A percentile compares a stretch with the other conserved stretches of the same genome.
Evolutionary conservation across 2,888 invertebrate species (phyloP).

Genomic region (Aromia moschata): DNA sequence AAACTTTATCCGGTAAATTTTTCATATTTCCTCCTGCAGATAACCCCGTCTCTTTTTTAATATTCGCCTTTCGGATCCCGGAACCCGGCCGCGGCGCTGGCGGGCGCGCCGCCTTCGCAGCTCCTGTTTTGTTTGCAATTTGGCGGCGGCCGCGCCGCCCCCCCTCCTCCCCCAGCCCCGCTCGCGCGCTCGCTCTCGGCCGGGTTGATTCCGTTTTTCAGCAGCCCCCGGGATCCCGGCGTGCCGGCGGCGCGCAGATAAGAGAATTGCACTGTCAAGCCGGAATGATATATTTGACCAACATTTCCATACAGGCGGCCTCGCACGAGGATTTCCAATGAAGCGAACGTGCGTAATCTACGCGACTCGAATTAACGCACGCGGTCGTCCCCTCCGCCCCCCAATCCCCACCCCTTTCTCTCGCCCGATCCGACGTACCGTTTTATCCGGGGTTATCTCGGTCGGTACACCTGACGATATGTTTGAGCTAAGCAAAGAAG

Average conservation of each 20-base stretch:
- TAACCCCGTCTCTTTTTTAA: slow-evolving; percentile 43
- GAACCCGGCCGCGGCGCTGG: slow-evolving; percentile 24
- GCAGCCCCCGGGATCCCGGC: slow-evolving; percentile 65
- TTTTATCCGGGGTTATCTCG: slow-evolving; percentile 35
- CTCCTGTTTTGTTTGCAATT: slow-evolving; percentile 62
- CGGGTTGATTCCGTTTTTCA: slow-evolving; percentile 63
- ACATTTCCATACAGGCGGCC: slow-evolving; percentile 78
- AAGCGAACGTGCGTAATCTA: slow-evolving; percentile 69
- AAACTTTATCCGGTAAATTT: slow-evolving; percentile 40
- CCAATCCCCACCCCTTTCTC: too few relatives aligned
- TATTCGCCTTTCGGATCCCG: slow-evolving; percentile 36
- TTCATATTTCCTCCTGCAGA: slow-evolving; percentile 42
- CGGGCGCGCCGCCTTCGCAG: slow-evolving; percentile 37
- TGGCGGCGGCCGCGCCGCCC: slow-evolving; percentile 52
- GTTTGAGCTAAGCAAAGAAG: slow-evolving; percentile 38
- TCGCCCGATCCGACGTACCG: too few relatives aligned
- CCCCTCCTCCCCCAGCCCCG: slow-evolving; percentile 49
- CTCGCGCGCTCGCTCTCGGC: slow-evolving; percentile 59
- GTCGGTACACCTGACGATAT: slow-evolving; percentile 52
- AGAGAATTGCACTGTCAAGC: slow-evolving; percentile 91
- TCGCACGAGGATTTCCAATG: slow-evolving; percentile 63
- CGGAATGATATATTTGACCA: slow-evolving; percentile 91
- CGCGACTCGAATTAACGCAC: slow-evolving; percentile 70
- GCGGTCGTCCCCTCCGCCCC: slow-evolving; percentile 31
- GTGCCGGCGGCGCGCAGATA: slow-evolving; percentile 74